Conservation (phyloP, 2,113 vertebrate species). For the Nesogale talazaci region DNA sequence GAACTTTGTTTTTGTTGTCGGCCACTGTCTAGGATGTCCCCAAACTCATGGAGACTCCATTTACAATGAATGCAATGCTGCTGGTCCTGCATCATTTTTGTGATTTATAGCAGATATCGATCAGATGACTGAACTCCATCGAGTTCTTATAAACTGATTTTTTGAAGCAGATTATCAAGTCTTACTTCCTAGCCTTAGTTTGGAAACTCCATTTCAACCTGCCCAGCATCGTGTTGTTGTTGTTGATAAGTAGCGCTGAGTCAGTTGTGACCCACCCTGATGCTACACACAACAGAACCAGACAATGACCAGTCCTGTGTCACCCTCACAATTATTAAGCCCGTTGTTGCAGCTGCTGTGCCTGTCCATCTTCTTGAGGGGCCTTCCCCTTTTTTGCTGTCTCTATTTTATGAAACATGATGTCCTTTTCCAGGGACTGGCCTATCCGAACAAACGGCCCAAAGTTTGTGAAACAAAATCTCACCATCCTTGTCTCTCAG, state of each 20-base stretch:
- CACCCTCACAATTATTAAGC: too few relatives aligned
- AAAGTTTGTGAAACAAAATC: too few relatives aligned
- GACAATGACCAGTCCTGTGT: too few relatives aligned
- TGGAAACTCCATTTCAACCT: background rate
- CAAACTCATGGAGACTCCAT: background rate
- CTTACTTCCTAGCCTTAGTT: background rate
- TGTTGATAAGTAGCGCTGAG: background rate
- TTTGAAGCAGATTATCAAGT: background rate
- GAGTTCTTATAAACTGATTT: background rate
- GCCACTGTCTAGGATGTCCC: background rate
- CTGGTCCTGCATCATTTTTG: background rate
- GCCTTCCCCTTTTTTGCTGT: too few relatives aligned
- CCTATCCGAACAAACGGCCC: too few relatives aligned
- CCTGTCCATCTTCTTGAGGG: too few relatives aligned
- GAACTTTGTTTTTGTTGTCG: background rate
- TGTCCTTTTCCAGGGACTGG: too few relatives aligned
- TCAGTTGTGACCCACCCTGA: too few relatives aligned
- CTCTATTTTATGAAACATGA: too few relatives aligned
- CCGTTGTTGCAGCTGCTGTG: too few relatives aligned
- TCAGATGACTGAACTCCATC: background rate
- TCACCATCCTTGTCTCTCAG: too few relatives aligned
- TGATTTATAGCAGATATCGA: background rate
- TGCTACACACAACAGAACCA: too few relatives aligned
- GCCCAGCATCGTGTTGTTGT: background rate
- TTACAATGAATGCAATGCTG: background rate